Base-by-base conservation (phyloP, 2,888 invertebrate genomes). In the Oxytorus armatus region DNA sequence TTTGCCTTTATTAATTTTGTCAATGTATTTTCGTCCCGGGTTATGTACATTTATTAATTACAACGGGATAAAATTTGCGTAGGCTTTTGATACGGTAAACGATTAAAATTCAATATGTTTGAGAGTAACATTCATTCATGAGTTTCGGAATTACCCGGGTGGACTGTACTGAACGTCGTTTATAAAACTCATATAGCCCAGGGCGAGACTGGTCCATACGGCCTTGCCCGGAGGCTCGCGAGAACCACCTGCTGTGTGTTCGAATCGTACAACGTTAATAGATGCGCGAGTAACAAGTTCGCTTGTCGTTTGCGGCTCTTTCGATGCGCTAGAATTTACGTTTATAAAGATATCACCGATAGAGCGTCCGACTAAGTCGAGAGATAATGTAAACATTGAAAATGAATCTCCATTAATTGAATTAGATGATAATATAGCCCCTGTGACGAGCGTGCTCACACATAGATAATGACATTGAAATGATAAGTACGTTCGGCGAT, bases 221-320 rank as follows among this genome's bases (percentile, higher is more conserved):
- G 85, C 91, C 90, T 91, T 91, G 91, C 91, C n/a, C 90, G 82
- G 84, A 75, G 88, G 91, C 89, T 83, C 79, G 77, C 61, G 80
- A n/a, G 81, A 86, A 83, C 65, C 83, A 82, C 86, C 86, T 82
- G 80, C 75, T 72, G 57, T 42, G 57, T 42, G 44, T 65, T 82
- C 21, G 23, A 44, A 33, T 49, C 63, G 63, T 51, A 57, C 63
- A 57, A 69, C 36, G 42, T 61, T n/a, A 47, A 63, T 23, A 63
- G 39, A 61, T 47, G 36, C 36, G 63, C 63, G 36, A 18, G 44
- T 42, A 49, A 39, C 21, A 29, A 72, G 59, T 49, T 21, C 16
- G 39, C 18, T 57, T 70, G 33, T 44, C 1, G 5, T 36, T 57
- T 18, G 36, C 23, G 18, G 29, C 33, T 47, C 18, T 33, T 65